phyloP scores from a whole-genome alignment of 2,888 invertebrate species.

The Dasysyrphus albostriatus region DNA sequence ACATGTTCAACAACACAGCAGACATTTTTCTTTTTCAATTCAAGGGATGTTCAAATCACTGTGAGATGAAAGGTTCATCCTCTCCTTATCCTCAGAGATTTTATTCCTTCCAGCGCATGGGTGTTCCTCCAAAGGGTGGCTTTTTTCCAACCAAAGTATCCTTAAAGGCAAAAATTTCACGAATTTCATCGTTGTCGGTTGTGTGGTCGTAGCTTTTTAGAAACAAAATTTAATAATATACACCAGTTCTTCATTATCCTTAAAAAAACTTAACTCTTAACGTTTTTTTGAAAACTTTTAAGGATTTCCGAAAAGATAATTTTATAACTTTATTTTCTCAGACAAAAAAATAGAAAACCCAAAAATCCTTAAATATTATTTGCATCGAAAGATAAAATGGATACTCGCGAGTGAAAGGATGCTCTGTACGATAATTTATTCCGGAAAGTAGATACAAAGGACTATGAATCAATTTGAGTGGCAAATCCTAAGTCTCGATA shows the following conservation, averaged over 20 bases:
- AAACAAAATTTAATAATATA: constrained; percentile 76
- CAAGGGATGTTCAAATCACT: constrained; percentile 55
- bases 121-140: constrained; percentile 71
- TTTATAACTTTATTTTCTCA: constrained; percentile 17
- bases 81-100: constrained; percentile 54
- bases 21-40: constrained; percentile 32
- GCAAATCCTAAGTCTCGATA: constrained; percentile 11
- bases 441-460: constrained; percentile 53
- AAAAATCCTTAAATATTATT: constrained; percentile 61
- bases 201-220: constrained; percentile 80
- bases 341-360: neutral
- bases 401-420: constrained; percentile 54
- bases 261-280: constrained; percentile 29
- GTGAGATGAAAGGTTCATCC: constrained; percentile 67
- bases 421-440: constrained; percentile 53
- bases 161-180: constrained; percentile 80
- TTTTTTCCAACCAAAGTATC: constrained; percentile 65
- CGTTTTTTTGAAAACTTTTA: constrained; percentile 16
- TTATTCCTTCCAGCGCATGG: constrained; percentile 73
- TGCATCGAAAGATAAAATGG: constrained; percentile 48
- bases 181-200: constrained; percentile 83
- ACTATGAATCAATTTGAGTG: constrained; percentile 35
- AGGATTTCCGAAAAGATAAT: constrained; percentile 31
- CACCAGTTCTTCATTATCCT: constrained; percentile 56
- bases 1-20: constrained; percentile 53